Conservation (phyloP, 2,113 vertebrate genomes). For the Microcebus ravelobensis region DNA sequence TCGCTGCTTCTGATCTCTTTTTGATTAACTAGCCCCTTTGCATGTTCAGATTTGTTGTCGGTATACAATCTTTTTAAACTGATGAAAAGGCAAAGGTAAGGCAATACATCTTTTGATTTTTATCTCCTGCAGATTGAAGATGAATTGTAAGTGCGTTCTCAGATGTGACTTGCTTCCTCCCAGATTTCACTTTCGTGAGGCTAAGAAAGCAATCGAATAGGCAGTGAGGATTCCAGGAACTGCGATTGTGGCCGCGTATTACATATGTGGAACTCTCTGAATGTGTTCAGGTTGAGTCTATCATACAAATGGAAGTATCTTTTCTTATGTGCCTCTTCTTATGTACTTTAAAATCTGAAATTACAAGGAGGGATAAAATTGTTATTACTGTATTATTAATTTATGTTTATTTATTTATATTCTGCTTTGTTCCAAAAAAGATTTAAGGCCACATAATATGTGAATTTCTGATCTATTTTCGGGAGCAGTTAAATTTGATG, state of each 20-base stretch:
- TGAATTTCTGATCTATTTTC: neutral
- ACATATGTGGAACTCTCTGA: neutral
- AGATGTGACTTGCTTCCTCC: conserved; percentile 46
- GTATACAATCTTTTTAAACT: conserved; percentile 29
- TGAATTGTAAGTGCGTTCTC: conserved; percentile 40
- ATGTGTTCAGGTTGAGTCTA: neutral
- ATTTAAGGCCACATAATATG: neutral
- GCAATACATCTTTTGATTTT: conserved; percentile 38
- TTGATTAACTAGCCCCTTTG: conserved; percentile 36
- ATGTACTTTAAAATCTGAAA: neutral
- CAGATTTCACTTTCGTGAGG: conserved; percentile 54
- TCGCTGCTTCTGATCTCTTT: conserved; percentile 20
- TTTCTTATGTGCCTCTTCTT: neutral
- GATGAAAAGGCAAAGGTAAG: conserved; percentile 45
- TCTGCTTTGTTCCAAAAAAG: conserved; percentile 20
- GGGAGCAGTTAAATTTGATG: neutral
- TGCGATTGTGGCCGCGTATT: neutral
- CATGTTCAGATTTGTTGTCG: conserved; percentile 4
- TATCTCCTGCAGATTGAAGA: conserved; percentile 29
- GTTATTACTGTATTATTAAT: neutral
- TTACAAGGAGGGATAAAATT: neutral
- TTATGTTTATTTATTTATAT: conserved; percentile 34
- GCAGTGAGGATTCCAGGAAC: neutral
- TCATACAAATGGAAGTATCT: neutral
- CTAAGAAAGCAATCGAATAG: conserved; percentile 55